Evolutionary conservation across 2,113 vertebrate genomes (phyloP), one percentile per base, ranked within the genome.

Genomic region (Dunckerocampus dactyliophorus): DNA sequence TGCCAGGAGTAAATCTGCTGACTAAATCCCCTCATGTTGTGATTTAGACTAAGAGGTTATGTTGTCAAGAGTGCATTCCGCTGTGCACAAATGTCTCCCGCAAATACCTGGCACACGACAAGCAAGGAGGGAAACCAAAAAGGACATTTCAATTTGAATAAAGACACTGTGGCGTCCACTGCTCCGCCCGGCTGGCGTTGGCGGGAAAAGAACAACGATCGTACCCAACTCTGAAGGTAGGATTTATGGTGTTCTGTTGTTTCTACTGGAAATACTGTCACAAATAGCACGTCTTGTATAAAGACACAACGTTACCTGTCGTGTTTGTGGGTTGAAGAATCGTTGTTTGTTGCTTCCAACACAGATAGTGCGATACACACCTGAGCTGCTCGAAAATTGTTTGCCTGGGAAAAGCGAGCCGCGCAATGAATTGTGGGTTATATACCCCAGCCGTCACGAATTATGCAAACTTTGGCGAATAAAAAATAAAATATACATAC

Each of bases 21-120:
- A 47, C 45, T 49, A 86, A 88, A 88, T 88, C 87, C 83, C 64
- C 55, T 67, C 76, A 17, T 75, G 74, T 74, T 73, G 77, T 75
- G 80, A 83, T 79, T 77, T 80, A 72, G 69, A 81, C 58, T 37
- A 49, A 77, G 75, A 72, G 78, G 81, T 56, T 82, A 81, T 83
- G 77, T 72, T 69, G 72, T 73, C 75, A 70, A 43, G 48, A 75
- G 71, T 71, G 71, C 63, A 74, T 64, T 71, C 67, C 17, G 48
- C 46, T 71, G 21, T 49, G 62, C 67, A 69, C 69, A 68, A 51
- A 80, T 69, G 66, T 71, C 57, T 13, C 67, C 42, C 69, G 58
- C 1, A 51, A 37, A 65, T 11, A 46, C 57, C 37, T 56, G 54
- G 16, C 8, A 43, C 12, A 24, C 46, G 22, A 48, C 59, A 31